Base-by-base conservation (phyloP, 2,888 invertebrate species). In the Seira musarum region DNA sequence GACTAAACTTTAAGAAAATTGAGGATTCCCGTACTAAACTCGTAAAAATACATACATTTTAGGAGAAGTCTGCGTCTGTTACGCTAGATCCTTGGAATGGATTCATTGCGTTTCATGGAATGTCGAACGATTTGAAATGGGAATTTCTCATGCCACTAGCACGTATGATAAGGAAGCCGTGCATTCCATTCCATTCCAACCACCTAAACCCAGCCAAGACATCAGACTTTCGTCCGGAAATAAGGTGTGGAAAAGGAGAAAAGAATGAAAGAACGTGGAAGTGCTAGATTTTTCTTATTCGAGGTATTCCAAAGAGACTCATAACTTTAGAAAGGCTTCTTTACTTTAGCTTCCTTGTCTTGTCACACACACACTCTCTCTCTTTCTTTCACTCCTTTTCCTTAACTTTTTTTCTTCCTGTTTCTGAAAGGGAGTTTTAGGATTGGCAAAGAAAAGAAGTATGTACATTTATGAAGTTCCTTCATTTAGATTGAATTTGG, bases 301-400 rank as follows among this genome's bases (percentile, higher is more conserved):
- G 67, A 72, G 72, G 67, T 73, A 79, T 79, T 73, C 72, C 79
- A 73, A 79, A 65, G 79, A 79, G 79, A 79, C 79, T 79, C 79
- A 79, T 79, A 79, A 79, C 68, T 79, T 78, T 72, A 10, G 61
- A 49, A 78, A 67, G 64, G 2, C 30, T 49, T 68, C 60, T 67
- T 70, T 70, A n/a, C n/a, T n/a, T n/a, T n/a, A n/a, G n/a, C 66
- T 60, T 60, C n/a, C 19, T 57, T 66, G 66, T 24, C 71, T 57
- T 71, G 70, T 77, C 77, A 65, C 77, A 70, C 49, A 24, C 57
- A 35, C 25, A 30, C n/a, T n/a, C n/a, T n/a, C n/a, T n/a, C n/a
- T n/a, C n/a, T n/a, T n/a, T n/a, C n/a, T n/a, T n/a, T n/a, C n/a
- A n/a, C n/a, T n/a, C n/a, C n/a, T n/a, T n/a, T n/a, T n/a, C n/a